phyloP scores from a whole-genome alignment of 92 coral and sea anemone species.

The Virgularia gustaviana region DNA sequence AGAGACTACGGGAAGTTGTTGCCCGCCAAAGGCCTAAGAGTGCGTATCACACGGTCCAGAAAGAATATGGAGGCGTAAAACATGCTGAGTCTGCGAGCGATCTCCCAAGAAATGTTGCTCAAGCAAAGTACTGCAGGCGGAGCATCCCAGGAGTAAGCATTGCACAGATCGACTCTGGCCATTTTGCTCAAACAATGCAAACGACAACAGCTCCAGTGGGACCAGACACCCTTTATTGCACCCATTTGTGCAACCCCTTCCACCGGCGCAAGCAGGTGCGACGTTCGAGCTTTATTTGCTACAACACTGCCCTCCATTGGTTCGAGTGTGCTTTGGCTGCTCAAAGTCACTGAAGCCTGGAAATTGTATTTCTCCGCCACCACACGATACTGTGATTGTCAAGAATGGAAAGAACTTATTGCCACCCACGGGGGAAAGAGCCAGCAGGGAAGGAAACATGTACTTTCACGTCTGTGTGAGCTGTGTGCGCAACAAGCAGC shows the following conservation, averaged over 20 bases:
- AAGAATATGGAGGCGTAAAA: not conserved
- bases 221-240: not conserved
- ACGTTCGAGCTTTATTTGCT: not conserved
- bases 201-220: not conserved
- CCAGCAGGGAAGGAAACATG: not conserved
- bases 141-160: not conserved
- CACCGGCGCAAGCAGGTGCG: not conserved
- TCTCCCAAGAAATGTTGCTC: not conserved
- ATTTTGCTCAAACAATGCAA: not conserved
- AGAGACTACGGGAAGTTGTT: not conserved
- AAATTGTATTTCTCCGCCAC: not conserved
- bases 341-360: not conserved
- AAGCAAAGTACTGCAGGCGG: not conserved
- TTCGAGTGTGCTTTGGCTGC: not conserved
- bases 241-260: not conserved
- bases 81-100: not conserved
- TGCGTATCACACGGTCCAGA: not conserved
- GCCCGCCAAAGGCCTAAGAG: not conserved
- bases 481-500: not conserved
- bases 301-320: not conserved
- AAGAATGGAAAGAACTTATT: not conserved
- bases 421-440: not conserved
- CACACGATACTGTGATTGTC: not conserved
- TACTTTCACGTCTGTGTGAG: not conserved
- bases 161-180: not conserved